These are phyloP conservation scores for Hyperoodon ampullatus DNA, from an alignment of 2,113 vertebrate genomes.

Conservation along the genomic window DNA sequence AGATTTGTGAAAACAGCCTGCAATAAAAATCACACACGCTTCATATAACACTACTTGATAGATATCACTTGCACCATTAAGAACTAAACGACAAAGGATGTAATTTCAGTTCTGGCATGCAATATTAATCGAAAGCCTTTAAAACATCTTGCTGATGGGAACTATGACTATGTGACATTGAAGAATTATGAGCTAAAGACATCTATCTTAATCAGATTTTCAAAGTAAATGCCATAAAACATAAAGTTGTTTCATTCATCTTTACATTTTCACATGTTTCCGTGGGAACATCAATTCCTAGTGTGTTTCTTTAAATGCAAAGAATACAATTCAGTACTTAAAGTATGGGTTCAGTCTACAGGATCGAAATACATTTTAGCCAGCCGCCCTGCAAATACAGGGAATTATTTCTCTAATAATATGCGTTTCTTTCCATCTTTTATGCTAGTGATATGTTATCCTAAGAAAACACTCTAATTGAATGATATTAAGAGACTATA, in stretches of 20 bases:
- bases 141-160: conserved; percentile 92
- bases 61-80: conserved; percentile 93
- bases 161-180: conserved; percentile 94
- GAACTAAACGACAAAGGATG: conserved; percentile 92
- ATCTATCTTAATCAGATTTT: conserved; percentile 94
- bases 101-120: conserved; percentile 91
- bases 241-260: conserved; percentile 89
- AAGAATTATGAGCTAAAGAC: conserved; percentile 90
- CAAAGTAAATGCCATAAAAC: conserved; percentile 91
- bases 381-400: background rate
- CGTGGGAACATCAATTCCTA: conserved; percentile 75
- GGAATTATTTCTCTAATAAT: background rate
- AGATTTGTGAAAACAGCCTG: conserved; percentile 89
- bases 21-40: conserved; percentile 89
- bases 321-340: conserved; percentile 56
- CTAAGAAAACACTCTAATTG: background rate
- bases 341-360: background rate
- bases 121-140: conserved; percentile 95
- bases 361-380: background rate
- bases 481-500: conserved; percentile 49
- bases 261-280: conserved; percentile 86
- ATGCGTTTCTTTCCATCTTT: background rate
- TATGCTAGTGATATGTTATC: background rate
- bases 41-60: conserved; percentile 91
- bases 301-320: conserved; percentile 75